A percentile compares a stretch with the other conserved stretches of the same genome.
Conservation (phyloP, 2,113 vertebrate genomes). For the Taxidea taxus region DNA sequence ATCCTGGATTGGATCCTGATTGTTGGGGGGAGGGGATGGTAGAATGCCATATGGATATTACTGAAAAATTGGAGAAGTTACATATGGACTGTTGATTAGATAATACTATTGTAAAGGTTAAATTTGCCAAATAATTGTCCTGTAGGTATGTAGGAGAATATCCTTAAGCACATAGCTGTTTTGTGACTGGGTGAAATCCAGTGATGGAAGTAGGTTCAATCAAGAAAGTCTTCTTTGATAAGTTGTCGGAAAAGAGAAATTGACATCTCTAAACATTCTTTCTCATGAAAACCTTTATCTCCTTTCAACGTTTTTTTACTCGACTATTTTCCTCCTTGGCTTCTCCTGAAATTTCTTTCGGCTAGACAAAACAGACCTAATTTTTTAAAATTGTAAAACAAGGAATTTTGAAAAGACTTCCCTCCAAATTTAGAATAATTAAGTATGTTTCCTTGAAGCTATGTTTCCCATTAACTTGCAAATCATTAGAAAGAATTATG, state of each 20-base stretch:
- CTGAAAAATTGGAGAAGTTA: not conserved
- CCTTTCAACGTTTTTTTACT: not conserved
- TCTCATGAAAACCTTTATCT: not conserved
- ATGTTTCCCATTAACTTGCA: constrained; percentile 9
- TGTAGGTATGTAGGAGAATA: not conserved
- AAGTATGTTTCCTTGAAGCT: not conserved
- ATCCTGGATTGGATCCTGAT: not conserved
- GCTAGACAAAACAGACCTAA: constrained; percentile 8
- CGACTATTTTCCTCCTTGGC: not conserved
- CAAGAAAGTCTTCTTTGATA: not conserved
- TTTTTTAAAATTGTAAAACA: not conserved
- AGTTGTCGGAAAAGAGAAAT: not conserved
- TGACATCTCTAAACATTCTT: not conserved
- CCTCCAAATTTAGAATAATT: constrained; percentile 26
- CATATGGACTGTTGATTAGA: not conserved
- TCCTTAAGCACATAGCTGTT: not conserved
- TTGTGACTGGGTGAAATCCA: not conserved
- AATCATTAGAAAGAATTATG: constrained; percentile 28
- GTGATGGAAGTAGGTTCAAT: not conserved
- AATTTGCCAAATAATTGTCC: not conserved
- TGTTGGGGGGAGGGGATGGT: not conserved
- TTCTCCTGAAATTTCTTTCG: not conserved
- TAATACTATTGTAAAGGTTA: not conserved
- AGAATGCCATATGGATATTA: not conserved
- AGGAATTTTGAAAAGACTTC: constrained; percentile 36